Evolutionary conservation across 2,113 vertebrate species (phyloP), one percentile per base, ranked within the genome.

Genomic region (Crocuta crocuta): DNA sequence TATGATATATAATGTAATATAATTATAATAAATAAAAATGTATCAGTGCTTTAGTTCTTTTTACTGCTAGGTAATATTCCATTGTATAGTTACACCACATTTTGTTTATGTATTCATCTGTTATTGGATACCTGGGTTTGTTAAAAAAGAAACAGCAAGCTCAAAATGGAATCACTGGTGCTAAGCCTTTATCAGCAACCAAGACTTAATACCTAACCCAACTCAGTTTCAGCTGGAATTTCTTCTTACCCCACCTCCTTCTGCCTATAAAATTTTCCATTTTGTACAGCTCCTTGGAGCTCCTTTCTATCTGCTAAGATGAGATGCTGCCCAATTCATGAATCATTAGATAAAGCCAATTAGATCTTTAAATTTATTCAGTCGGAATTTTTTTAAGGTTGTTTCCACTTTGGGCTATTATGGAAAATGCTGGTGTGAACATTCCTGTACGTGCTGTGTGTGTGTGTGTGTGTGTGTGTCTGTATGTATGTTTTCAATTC

Each of bases 21-120:
- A 80, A 65, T 65, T 80, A 78, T n/a, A 71, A 92, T 71, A 92
- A 79, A 35, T 79, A 81, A 97, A 84, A 76, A 90, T 61, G 83
- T 15, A 81, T 66, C 31, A 43, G 31, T 16, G 92, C 28, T 31
- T 79, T 26, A 78, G 65, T 88, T 63, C 28, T 50, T 21, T 58
- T 87, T 86, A 71, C 81, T 66, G 50, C n/a, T 73, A 68, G 31
- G n/a, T 13, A 80, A 65, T 66, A 84, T 55, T 74, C 48, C 24
- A 58, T 55, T 73, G 48, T 71, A 70, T 24, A 21, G 11, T 10
- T 82, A 74, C 23, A 24, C 21, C 48, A 43, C 21, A 28, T 83
- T 71, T 91, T 73, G 13, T 85, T 79, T 78, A 66, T 35, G 39
- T 61, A 84, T 39, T 50, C 31, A 73, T 80, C 73, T 55, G 11